Evolutionary conservation across 2,113 vertebrate species (phyloP), one percentile per base, ranked within the genome.

Genomic region (Platysteira castanea): DNA sequence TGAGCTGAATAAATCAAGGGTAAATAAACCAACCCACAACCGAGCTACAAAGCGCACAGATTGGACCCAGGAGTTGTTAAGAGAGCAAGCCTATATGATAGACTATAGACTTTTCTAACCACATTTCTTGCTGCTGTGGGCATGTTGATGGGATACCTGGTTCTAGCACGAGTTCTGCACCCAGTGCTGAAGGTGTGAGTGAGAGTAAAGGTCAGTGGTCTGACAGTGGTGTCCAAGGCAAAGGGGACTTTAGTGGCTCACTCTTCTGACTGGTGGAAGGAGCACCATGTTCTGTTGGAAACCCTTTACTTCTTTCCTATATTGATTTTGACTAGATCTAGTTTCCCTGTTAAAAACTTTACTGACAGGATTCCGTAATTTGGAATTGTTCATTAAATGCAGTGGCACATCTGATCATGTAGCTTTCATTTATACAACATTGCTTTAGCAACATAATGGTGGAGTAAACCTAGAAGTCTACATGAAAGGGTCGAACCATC

Each of bases 391-490:
- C 17, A 11, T 50, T 50, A 63, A 84, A 76, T 20, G 31, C 31
- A 17, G 10, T 3, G 8, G 59, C 1, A 1, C 3, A 0, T 52
- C 67, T 87, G 74, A 65, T 46, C 16, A 27, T 0, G 0, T 19
- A 26, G 5, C 15, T 74, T 73, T 87, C 3, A 1, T 61, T 83
- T 23, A 52, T 17, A 41, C 8, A 54, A 3, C n/a, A 8, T 24
- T 74, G 37, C 82, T 68, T 80, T n/a, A 65, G 41, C 11, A 49
- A 42, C 13, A 10, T 11, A 44, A 3, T 1, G 9, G 27, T 21
- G 47, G 22, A 64, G 18, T 26, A 44, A 59, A 30, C 22, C 57
- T 41, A 64, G n/a, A 57, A 64, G 73, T 85, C 26, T 50, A 12
- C 0, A 0, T 15, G 37, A 53, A 42, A 46, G 7, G 18, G 3